Evolutionary conservation across 2,888 invertebrate species (phyloP).

Genomic region (Conomelus anceps): DNA sequence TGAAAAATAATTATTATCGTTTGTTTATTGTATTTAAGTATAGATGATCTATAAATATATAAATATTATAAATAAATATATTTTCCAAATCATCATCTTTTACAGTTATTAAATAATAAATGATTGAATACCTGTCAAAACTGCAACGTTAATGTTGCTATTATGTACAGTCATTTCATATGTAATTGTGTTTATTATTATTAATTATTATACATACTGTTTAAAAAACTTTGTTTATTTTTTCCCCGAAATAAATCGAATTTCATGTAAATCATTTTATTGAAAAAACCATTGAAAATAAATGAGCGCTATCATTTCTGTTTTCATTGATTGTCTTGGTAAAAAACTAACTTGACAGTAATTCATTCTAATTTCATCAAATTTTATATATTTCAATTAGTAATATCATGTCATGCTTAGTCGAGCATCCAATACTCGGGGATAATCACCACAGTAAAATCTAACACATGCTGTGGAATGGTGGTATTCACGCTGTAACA

Average conservation of each 20-base stretch:
- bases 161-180: not conserved
- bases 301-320: too few species aligned
- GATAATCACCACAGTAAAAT: too few species aligned
- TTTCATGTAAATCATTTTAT: not conserved
- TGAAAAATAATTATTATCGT: constrained; percentile 22
- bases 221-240: not conserved
- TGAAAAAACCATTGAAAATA: too few species aligned
- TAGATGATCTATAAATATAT: constrained; percentile 21
- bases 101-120: not conserved
- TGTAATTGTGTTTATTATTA: not conserved
- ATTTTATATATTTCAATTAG: too few species aligned
- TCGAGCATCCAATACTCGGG: too few species aligned
- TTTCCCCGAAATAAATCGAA: not conserved
- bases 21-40: constrained; percentile 21
- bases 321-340: too few species aligned
- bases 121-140: not conserved
- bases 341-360: too few species aligned
- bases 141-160: not conserved
- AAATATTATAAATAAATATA: constrained; percentile 21
- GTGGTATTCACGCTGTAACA: too few species aligned
- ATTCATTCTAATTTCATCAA: too few species aligned
- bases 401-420: too few species aligned
- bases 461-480: too few species aligned
- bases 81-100: not conserved
- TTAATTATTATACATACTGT: not conserved